Base-by-base conservation (phyloP, 2,797 vertebrate species). In the Lacerta bilineata region DNA sequence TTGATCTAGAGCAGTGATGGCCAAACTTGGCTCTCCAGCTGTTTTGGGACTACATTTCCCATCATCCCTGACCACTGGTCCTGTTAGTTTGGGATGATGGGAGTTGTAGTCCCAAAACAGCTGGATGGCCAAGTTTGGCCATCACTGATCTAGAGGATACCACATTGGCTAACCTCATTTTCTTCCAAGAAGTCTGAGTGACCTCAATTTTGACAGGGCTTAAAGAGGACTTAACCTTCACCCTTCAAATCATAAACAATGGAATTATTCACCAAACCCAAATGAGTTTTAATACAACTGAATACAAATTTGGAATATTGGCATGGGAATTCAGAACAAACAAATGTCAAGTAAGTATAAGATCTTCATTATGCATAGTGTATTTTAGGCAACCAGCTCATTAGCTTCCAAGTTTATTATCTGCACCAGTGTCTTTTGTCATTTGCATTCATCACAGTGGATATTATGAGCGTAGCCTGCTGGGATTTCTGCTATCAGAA, bases 371-470 rank as follows among this genome's bases (percentile, higher is more conserved):
- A 95, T 83, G 84, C 61, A 93, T 59, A 91, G 11, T 5, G 71
- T 74, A 72, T 93, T 94, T 95, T 93, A 87, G 88, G 86, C 88
- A 94, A 41, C 74, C 43, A 90, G 90, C 80, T 92, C 78, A 75
- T 95, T 91, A 94, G 61, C 64, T 78, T 91, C 85, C 92, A 95
- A 91, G 87, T 83, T 66, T 92, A 87, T 66, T 91, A 87, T 88
- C 93, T 95, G 91, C 91, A 87, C 87, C 79, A 79, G 90, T 91
- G 68, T 92, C 80, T 93, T 79, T 88, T 78, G 89, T 93, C 87
- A 90, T 95, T 93, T 92, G 82, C 92, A 95, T 94, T 94, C 94
- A 95, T 93, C 83, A 91, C 85, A 64, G 64, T 78, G 72, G 75
- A 68, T 88, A 80, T 90, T 85, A 91, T 27, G 50, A 93, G 91